These are phyloP conservation scores for Pandemis corylana DNA, from an alignment of 2,888 invertebrate genomes.

Conservation along the genomic window DNA sequence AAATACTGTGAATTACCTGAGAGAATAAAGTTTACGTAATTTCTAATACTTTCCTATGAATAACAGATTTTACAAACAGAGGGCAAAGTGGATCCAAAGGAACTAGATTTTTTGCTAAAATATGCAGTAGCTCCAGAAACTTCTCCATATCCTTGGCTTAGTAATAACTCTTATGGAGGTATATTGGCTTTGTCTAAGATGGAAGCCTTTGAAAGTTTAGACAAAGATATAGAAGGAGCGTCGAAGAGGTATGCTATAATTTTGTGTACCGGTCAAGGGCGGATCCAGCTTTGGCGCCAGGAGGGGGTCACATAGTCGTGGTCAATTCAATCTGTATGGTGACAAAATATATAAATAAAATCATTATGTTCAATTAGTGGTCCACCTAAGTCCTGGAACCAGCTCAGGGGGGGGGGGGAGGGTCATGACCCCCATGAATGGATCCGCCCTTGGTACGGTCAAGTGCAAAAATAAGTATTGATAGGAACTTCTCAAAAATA, in stretches of 20 bases:
- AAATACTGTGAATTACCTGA: not conserved
- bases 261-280: no score
- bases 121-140: conserved; percentile 91
- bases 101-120: conserved; percentile 94
- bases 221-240: conserved; percentile 96
- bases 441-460: no score
- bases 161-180: conserved; percentile 92
- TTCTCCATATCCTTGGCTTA: conserved; percentile 93
- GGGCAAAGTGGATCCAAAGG: conserved; percentile 88
- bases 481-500: no score
- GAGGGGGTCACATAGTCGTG: no score
- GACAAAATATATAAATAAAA: no score
- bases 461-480: no score
- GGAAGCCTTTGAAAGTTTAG: conserved; percentile 92
- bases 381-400: no score
- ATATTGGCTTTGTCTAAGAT: conserved; percentile 91
- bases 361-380: no score
- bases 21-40: not conserved
- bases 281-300: no score
- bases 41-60: not conserved
- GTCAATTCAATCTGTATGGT: no score
- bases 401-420: no score
- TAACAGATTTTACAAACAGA: conserved; percentile 74
- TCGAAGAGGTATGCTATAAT: conserved; percentile 86
- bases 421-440: no score